Evolutionary conservation across 1,140 invertebrate species (phyloP), one percentile per base, ranked within the genome.

Genomic region (Latrodectus geometricus): DNA sequence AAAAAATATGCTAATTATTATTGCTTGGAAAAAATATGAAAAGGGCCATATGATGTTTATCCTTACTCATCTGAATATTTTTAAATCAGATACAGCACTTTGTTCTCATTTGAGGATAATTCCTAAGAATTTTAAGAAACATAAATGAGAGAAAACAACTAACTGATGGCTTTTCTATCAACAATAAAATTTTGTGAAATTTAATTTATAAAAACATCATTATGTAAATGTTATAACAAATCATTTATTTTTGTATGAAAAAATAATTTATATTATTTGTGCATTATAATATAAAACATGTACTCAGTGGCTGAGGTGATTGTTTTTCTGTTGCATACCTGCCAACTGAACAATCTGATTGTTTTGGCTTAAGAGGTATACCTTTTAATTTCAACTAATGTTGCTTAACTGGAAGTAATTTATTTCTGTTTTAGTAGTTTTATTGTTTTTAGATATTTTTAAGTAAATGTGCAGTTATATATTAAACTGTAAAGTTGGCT

Each of bases 311-410:
- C 75, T 86, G 49, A 86, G 83, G 74, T 86, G 66, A 86, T 65
- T 54, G 11, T 65, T 86, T 78, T 85, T 86, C 66, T 61, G 70
- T 86, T 86, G 74, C 83, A 86, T 86, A 86, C 83, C 83, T 86
- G 83, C 68, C 83, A 78, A 35, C 83, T 78, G 74, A 73, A 86
- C 83, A 77, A 65, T 86, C 65, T 68, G 35, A 77, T 86, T 56
- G 52, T 54, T 54, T 70, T 86, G 83, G 65, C 75, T 76, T 86
- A 77, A 68, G 50, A 86, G 83, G 83, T 86, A 86, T 86, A 75
- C 83, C 68, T 86, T 76, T 86, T 61, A 8, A 61, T 61, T 61
- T 61, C 54, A 61, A 11, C 54, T 61, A 61, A 61, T 61, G 17
- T 61, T 61, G 68, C 68, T 69, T n/a, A 69, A 69, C 9, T 69